Evolutionary conservation across 2,797 vertebrate species (phyloP), one percentile per base, ranked within the genome.

Genomic region (Selene dorsalis): DNA sequence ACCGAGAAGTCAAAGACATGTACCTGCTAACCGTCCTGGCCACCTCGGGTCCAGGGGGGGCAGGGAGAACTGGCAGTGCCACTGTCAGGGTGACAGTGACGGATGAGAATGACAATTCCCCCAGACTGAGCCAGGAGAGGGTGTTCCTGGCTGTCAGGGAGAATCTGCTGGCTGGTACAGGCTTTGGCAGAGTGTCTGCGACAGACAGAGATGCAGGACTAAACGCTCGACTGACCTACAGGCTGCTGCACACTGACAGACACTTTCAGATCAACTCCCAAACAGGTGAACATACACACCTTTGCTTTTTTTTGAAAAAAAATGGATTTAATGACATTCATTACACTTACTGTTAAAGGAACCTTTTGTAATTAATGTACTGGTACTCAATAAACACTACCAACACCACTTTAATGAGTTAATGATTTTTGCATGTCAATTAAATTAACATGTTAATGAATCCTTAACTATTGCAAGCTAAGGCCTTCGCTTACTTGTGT

Each of bases 91-190:
- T 99, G 84, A 96, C 95, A 0, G 66, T 99, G 81, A 98, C 97
- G 0, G 98, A 97, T 0, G 97, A 98, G 92, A 99, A 99, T 0
- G 97, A 99, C 92, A 98, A 99, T 88, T 94, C 95, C 3, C 98
- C 98, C 0, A 93, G 96, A 57, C 94, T 99, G 77, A 96, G 96
- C 18, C 97, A 98, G 92, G 97, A 98, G 73, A 95, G 97, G 10
- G 97, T 97, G 38, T 99, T 99, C 93, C 94, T 99, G 89, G 95
- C 97, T 0, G 94, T 98, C 32, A 88, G 94, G 0, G 98, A 99
- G 94, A 99, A 99, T 72, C 93, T 96, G 76, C 93, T 96, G 3
- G 93, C 95, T 0, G 96, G 97, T 35, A 97, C 96, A 5, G 94
- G 95, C 0, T 96, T 98, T 6, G 98, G 97, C 4, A 94, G 96